Evolutionary conservation across 2,888 invertebrate species (phyloP).

Genomic region (Thera britannica): DNA sequence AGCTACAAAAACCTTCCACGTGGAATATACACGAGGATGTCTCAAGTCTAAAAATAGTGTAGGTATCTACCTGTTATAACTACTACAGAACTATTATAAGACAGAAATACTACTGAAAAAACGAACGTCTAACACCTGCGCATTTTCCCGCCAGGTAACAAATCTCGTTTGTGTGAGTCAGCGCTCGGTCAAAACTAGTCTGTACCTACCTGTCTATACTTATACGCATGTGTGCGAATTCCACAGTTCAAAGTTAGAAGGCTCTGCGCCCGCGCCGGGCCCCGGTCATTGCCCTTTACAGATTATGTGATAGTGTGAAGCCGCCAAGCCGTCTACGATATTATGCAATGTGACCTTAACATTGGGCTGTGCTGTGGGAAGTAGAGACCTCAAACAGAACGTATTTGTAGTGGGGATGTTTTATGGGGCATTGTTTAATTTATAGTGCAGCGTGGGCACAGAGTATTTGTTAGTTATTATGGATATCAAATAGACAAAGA

Average conservation of each 20-base stretch:
- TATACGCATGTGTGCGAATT: conserved; percentile 57
- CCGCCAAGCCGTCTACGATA: conserved; percentile 82
- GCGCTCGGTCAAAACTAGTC: conserved; percentile 35
- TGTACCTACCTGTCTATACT: conserved; percentile 12
- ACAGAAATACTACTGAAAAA: conserved; percentile 14
- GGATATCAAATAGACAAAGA: background rate
- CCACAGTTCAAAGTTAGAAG: conserved; percentile 66
- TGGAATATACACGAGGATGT: background rate
- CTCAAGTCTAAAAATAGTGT: background rate
- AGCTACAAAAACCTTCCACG: background rate
- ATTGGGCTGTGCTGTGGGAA: conserved; percentile 59
- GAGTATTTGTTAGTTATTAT: conserved; percentile 31
- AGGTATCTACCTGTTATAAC: background rate
- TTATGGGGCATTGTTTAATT: conserved; percentile 34
- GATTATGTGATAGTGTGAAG: conserved; percentile 21
- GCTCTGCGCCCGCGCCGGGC: conserved; percentile 74
- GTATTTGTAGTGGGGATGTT: conserved; percentile 45
- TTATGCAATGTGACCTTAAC: conserved; percentile 82
- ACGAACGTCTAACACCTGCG: conserved; percentile 17
- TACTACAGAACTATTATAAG: conserved; percentile 6
- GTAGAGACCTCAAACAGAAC: conserved; percentile 46
- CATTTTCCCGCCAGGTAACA: conserved; percentile 12
- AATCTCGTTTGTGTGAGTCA: conserved; percentile 38
- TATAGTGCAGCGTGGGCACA: conserved; percentile 26
- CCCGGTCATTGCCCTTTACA: conserved; percentile 70